These are phyloP conservation scores for Steromphala cineraria DNA, from an alignment of 2,888 invertebrate genomes.

Conservation along the genomic window DNA sequence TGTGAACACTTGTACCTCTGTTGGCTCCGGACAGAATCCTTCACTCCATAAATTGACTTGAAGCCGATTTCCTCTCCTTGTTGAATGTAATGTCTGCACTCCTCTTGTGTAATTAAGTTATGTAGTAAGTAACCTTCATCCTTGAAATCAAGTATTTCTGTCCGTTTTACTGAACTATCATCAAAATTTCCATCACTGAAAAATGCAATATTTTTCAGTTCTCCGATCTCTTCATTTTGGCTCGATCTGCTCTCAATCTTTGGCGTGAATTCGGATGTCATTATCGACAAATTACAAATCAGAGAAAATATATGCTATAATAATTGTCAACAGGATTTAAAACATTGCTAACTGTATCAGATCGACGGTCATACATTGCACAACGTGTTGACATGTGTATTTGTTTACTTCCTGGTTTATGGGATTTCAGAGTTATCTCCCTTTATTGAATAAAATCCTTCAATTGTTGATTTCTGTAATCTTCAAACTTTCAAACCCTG, in stretches of 20 bases:
- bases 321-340: not conserved
- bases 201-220: slow-evolving; percentile 10
- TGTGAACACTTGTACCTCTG: slow-evolving; percentile 2
- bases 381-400: not conserved
- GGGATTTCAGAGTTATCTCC: not conserved
- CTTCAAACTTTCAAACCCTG: not conserved
- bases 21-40: slow-evolving; percentile 57
- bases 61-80: slow-evolving; percentile 62
- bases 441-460: not conserved
- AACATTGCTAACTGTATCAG: not conserved
- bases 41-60: slow-evolving; percentile 49
- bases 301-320: not conserved
- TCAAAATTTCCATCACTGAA: not conserved
- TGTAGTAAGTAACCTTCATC: slow-evolving; percentile 64
- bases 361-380: not conserved
- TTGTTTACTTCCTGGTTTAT: not conserved
- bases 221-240: slow-evolving; percentile 35
- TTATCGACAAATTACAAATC: not conserved
- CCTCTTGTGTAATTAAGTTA: slow-evolving; percentile 47
- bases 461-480: not conserved
- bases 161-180: slow-evolving; percentile 25
- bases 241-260: slow-evolving; percentile 40
- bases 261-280: slow-evolving; percentile 33
- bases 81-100: slow-evolving; percentile 56
- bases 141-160: slow-evolving; percentile 62